Evolutionary conservation across 2,113 vertebrate genomes (phyloP), one percentile per base, ranked within the genome.

Genomic region (Ammodytes marinus): DNA sequence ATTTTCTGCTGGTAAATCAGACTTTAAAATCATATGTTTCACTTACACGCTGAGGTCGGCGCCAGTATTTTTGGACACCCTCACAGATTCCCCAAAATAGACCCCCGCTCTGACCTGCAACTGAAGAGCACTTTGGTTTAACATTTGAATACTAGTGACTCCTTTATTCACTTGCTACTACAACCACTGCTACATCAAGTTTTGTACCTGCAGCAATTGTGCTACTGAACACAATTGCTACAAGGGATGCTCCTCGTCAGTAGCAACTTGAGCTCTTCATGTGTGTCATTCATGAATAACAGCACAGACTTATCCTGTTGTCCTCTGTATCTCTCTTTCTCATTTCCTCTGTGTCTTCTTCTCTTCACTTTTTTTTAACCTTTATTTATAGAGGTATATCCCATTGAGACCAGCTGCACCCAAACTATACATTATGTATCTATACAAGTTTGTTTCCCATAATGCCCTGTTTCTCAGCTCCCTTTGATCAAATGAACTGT

Each of bases 11-110:
- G 73, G 54, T 80, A 42, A 74, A 85, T 55, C 74, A 64, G 71
- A 70, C 78, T 69, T 79, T 2, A 27, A 85, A 92, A 91, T 92
- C 85, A 92, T 84, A 88, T 76, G 83, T 89, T 91, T 79, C 27
- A 19, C 45, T 75, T 57, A 15, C 63, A 77, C 61, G 12, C 79
- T 60, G 73, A 79, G 85, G 68, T 65, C 78, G 40, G 74, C 61
- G 0, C 1, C 2, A 58, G 74, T 86, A 77, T 91, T 88, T 83
- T 69, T 58, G 81, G 75, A 77, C 57, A 50, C n/a, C 43, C 72
- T 76, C 54, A 12, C 72, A 45, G 39, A 68, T 70, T 13, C 40
- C 19, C 55, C 8, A 59, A 71, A 89, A 83, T 69, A 85, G 17
- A 82, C 7, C 27, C 27, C 5, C 5, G 15, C 35, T 68, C 12